Evolutionary conservation across 2,888 invertebrate genomes (phyloP), one percentile per base, ranked within the genome.

Genomic region (Pterobdella sp.): DNA sequence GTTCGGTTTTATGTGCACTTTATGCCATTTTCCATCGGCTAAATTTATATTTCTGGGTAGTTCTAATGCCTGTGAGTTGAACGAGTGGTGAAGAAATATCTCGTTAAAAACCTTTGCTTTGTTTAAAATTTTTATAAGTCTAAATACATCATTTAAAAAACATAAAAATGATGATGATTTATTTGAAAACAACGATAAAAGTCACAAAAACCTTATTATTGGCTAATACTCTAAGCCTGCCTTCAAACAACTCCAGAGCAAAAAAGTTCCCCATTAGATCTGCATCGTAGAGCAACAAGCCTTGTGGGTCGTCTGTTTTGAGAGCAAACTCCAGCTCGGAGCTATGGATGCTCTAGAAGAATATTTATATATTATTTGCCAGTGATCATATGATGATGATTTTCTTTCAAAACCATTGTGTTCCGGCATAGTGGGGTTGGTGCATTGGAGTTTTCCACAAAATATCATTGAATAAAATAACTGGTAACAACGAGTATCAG

Each of bases 241-340:
- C 82, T 72, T 81, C 77, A 60, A 78, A 77, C 26, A 83, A 56
- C n/a, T 73, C 73, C 10, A 66, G 42, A 0, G 63, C 64, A n/a
- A 74, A 68, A 67, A 69, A 74, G 70, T 74, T 74, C n/a, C 10
- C 70, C 49, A 26, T 4, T 18, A 49, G 56, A 68, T 68, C 72
- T 22, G 56, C 73, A 37, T 77, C 76, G 75, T 76, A 77, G 26
- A 78, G 63, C 18, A 83, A 72, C 3, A 83, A 72, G 36, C 81
- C 83, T 36, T 80, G 76, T 34, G 77, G 75, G 67, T 80, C 77
- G n/a, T 79, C 75, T 0, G 82, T 82, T 56, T 79, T 78, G 77
- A 83, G 81, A 72, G 79, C 78, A 76, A 82, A 79, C 34, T 78
- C 74, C 7, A 82, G 32, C 35, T 65, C 72, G 3, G 76, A 37